Evolutionary conservation across 2,113 vertebrate species (phyloP), one percentile per base, ranked within the genome.

Genomic region (Cottus gobio): DNA sequence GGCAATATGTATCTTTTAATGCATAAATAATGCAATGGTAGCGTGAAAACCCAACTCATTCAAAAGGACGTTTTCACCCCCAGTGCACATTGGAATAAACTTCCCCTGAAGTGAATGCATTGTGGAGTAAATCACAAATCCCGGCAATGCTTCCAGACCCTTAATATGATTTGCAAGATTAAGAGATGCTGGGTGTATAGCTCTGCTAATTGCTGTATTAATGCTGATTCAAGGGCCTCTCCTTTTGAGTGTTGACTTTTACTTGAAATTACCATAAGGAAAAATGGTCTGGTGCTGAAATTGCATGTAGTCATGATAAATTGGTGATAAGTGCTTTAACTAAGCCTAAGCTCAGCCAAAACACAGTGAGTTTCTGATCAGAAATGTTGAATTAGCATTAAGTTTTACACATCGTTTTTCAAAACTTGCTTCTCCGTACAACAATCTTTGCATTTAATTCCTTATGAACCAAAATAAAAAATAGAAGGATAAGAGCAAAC

Each of bases 141-240:
- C 42, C 46, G 8, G 58, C 37, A 1, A 9, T 74, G 75, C 72
- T 78, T 66, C 34, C 16, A 71, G 73, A 75, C 12, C 31, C 86
- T 89, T 72, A 85, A 52, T 71, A 67, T 22, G 34, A 80, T 79
- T 79, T 84, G 63, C 28, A 24, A 58, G 76, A 82, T 85, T 72
- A 79, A 36, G 64, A 80, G 72, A 87, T 26, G 62, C 75, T 62
- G 61, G 24, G 65, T 70, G 64, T 64, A 42, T 48, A 31, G 81
- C 62, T 12, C 48, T 20, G 42, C 30, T 86, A 80, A 89, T 89
- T 83, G 66, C 75, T 77, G 63, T 54, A 78, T 72, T 80, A 85
- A 82, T 75, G 71, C 69, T 44, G 62, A 85, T 86, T 85, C 70
- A 48, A 82, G 73, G 44, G 76, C 74, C 76, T 84, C 78, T 87